phyloP scores from a whole-genome alignment of 2,888 invertebrate genomes.

The Tanypteryx hageni region DNA sequence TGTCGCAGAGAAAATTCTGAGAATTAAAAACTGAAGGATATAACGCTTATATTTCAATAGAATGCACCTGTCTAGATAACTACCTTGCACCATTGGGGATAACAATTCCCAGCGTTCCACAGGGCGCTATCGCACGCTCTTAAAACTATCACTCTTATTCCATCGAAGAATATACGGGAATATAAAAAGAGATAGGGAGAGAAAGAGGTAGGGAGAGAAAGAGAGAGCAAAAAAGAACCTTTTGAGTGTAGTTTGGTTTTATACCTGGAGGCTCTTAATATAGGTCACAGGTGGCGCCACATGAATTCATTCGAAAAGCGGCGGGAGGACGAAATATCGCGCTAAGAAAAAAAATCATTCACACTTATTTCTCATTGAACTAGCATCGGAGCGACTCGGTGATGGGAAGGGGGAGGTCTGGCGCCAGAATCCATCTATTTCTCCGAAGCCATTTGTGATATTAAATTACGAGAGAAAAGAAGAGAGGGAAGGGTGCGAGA shows the following conservation, averaged over 20 bases:
- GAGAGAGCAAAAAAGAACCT: background rate
- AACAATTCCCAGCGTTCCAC: too few relatives aligned
- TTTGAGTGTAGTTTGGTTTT: background rate
- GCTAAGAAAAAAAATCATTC: constrained; percentile 26
- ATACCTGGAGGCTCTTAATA: constrained; percentile 28
- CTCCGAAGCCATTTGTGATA: constrained; percentile 38
- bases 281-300: constrained; percentile 59
- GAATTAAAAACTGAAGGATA: too few relatives aligned
- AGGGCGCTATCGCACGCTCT: too few relatives aligned
- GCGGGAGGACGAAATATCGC: constrained; percentile 15
- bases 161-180: background rate
- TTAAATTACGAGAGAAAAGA: background rate
- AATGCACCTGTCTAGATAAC: too few relatives aligned
- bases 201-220: background rate
- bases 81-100: too few relatives aligned
- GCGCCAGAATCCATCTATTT: constrained; percentile 29
- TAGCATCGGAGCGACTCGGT: background rate
- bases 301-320: constrained; percentile 36
- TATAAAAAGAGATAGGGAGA: background rate
- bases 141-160: too few relatives aligned
- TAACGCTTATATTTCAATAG: too few relatives aligned
- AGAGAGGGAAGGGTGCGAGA: background rate
- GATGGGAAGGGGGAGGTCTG: background rate
- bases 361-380: constrained; percentile 43
- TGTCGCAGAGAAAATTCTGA: too few relatives aligned